These are phyloP conservation scores for Augochlorella aurata DNA, from an alignment of 2,888 invertebrate genomes.

Conservation along the genomic window DNA sequence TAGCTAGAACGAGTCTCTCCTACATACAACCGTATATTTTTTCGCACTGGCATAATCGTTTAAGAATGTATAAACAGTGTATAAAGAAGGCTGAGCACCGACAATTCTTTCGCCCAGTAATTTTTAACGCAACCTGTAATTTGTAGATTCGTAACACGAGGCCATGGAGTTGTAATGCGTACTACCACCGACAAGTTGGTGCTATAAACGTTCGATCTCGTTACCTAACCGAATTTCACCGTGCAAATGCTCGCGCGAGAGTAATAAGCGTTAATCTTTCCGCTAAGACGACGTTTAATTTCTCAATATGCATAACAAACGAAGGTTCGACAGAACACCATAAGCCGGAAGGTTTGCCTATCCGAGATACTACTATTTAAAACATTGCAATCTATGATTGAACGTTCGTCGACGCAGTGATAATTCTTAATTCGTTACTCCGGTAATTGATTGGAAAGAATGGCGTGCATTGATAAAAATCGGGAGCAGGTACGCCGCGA, in stretches of 20 bases:
- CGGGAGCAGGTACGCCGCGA: background rate
- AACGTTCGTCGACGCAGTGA: background rate
- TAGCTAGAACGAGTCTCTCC: too few relatives aligned
- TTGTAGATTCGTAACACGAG: background rate
- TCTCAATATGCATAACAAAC: background rate
- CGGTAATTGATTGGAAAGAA: too few relatives aligned
- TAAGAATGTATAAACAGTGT: background rate
- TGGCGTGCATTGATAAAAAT: too few relatives aligned
- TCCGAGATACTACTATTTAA: background rate
- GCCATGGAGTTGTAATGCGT: background rate
- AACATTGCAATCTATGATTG: background rate
- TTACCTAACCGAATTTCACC: constrained; percentile 21
- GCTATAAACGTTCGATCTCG: background rate
- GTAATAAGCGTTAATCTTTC: constrained; percentile 7
- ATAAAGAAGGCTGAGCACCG: background rate
- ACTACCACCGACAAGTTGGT: background rate
- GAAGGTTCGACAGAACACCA: background rate
- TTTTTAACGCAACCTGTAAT: background rate
- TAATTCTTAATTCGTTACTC: too few relatives aligned
- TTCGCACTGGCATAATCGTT: background rate
- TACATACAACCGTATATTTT: background rate
- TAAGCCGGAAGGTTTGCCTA: background rate
- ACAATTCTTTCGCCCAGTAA: background rate
- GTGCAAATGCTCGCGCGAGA: background rate
- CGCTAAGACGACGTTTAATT: background rate